Evolutionary conservation across 2,888 invertebrate genomes (phyloP).

Genomic region (Platycnemis pennipes): DNA sequence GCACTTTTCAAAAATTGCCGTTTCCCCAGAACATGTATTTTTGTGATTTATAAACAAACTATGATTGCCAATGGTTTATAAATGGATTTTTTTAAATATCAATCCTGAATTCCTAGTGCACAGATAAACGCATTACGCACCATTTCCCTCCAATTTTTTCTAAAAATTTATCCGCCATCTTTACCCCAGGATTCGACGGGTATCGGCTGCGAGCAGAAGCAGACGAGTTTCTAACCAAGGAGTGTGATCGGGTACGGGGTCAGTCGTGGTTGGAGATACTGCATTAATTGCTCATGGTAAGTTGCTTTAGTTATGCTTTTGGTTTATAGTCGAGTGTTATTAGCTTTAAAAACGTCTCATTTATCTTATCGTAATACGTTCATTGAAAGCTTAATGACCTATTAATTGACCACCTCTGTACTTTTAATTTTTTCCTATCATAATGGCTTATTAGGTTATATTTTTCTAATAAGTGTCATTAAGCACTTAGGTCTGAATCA

Average conservation of each 20-base stretch:
- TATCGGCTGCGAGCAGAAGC: slow-evolving; percentile 66
- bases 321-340: neutral
- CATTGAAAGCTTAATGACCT: slow-evolving; percentile 12
- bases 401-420: slow-evolving; percentile 45
- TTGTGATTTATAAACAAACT: neutral
- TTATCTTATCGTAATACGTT: slow-evolving; percentile 35
- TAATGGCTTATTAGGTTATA: neutral
- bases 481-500: neutral
- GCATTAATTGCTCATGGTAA: slow-evolving; percentile 64
- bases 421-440: neutral
- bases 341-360: neutral
- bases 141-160: slow-evolving; percentile 67
- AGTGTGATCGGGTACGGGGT: slow-evolving; percentile 65
- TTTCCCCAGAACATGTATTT: neutral
- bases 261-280: slow-evolving; percentile 63
- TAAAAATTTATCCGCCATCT: slow-evolving; percentile 59
- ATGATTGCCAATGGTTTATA: neutral
- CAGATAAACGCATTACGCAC: slow-evolving; percentile 57
- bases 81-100: neutral
- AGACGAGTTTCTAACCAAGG: slow-evolving; percentile 64
- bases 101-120: neutral
- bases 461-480: neutral
- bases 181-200: slow-evolving; percentile 68
- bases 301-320: neutral
- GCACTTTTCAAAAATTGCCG: neutral